These are phyloP conservation scores for Phaethornis superciliosus DNA, from an alignment of 2,113 vertebrate genomes.

Conservation along the genomic window DNA sequence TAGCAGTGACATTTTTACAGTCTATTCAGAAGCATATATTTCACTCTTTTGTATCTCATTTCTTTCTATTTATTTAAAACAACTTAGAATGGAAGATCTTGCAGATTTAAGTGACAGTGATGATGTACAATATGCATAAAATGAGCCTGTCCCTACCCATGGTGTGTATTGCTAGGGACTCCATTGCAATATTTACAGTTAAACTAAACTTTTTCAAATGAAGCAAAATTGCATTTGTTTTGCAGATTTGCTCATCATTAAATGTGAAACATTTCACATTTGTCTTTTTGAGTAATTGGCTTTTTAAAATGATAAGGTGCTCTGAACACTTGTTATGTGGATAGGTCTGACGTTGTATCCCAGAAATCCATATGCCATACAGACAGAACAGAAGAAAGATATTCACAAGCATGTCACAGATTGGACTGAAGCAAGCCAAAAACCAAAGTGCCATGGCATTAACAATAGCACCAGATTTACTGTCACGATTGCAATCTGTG, in stretches of 20 bases:
- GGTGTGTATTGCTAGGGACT: slow-evolving; percentile 84
- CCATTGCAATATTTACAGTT: slow-evolving; percentile 88
- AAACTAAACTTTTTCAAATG: slow-evolving; percentile 84
- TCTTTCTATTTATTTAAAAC: slow-evolving; percentile 86
- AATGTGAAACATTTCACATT: slow-evolving; percentile 90
- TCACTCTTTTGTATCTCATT: slow-evolving; percentile 85
- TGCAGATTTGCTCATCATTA: slow-evolving; percentile 87
- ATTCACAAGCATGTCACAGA: slow-evolving; percentile 92
- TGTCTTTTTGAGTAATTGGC: slow-evolving; percentile 90
- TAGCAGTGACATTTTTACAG: slow-evolving; percentile 86
- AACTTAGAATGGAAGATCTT: slow-evolving; percentile 80
- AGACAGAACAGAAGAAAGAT: slow-evolving; percentile 91
- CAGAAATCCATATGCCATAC: slow-evolving; percentile 93
- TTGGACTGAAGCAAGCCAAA: slow-evolving; percentile 90
- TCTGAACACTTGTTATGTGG: slow-evolving; percentile 90
- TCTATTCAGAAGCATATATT: slow-evolving; percentile 82
- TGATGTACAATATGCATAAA: slow-evolving; percentile 86
- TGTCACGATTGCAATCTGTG: slow-evolving; percentile 94
- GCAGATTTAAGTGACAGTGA: slow-evolving; percentile 87
- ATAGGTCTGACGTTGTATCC: slow-evolving; percentile 89
- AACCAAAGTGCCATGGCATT: slow-evolving; percentile 90
- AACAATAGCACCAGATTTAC: slow-evolving; percentile 92
- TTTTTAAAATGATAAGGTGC: slow-evolving; percentile 91
- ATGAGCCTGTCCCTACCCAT: slow-evolving; percentile 79
- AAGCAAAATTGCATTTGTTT: slow-evolving; percentile 87